Conservation (phyloP, 2,888 invertebrate genomes). For the Horisme vitalbata region DNA sequence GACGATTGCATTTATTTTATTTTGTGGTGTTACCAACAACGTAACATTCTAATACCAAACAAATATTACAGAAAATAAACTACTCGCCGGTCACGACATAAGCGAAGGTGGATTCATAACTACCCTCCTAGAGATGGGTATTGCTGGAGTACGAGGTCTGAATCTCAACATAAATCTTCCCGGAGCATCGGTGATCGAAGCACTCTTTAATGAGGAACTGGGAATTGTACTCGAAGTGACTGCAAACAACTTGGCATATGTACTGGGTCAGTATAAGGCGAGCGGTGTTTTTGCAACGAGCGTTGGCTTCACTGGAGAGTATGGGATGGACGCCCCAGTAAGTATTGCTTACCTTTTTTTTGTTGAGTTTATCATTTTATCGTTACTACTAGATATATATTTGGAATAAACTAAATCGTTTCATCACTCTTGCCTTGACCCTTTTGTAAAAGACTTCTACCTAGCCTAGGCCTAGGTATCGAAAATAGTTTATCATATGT, state of each 20-base stretch:
- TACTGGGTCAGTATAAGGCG: conserved; percentile 84
- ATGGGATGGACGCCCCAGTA: conserved; percentile 85
- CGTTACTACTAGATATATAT: no score
- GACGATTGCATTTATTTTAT: no score
- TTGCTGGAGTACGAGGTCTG: conserved; percentile 94
- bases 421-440: no score
- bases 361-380: background rate
- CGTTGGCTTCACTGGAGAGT: conserved; percentile 86
- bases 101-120: conserved; percentile 98
- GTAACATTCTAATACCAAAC: no score
- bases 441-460: no score
- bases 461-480: no score
- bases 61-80: conserved; percentile 81
- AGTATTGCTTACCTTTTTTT: conserved; percentile 44
- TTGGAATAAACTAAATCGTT: no score
- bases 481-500: no score
- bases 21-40: no score
- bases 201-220: conserved; percentile 92
- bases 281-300: conserved; percentile 84
- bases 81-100: conserved; percentile 95
- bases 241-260: conserved; percentile 77
- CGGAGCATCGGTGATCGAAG: conserved; percentile 82
- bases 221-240: conserved; percentile 92
- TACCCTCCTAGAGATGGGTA: conserved; percentile 97
- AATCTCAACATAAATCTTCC: conserved; percentile 81